Percentiles rank a stretch among this genome's conserved stretches.
These are phyloP conservation scores for Drosophila lowei DNA, from an alignment of 1,140 invertebrate species.

Conservation along the genomic window DNA sequence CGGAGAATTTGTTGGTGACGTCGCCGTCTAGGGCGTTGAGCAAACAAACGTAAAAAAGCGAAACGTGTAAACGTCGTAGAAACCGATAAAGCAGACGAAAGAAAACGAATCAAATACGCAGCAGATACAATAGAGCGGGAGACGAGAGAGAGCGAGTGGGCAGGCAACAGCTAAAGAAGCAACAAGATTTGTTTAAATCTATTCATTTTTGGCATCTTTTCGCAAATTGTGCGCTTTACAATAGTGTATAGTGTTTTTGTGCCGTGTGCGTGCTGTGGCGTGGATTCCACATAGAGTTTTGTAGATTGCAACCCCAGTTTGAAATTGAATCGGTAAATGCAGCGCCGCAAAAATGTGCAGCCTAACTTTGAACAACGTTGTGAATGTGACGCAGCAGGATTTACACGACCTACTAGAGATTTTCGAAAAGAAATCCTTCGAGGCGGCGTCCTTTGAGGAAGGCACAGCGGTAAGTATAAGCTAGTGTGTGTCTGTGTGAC, in stretches of 20 bases:
- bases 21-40: slow-evolving; percentile 51
- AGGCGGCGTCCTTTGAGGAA: slow-evolving; percentile 77
- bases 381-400: slow-evolving; percentile 77
- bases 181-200: slow-evolving; percentile 39
- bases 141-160: slow-evolving; percentile 32
- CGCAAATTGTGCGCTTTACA: slow-evolving; percentile 8
- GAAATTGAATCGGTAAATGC: slow-evolving; percentile 68
- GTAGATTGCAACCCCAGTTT: too few relatives aligned
- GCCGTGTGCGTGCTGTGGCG: slow-evolving; percentile 24
- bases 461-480: slow-evolving; percentile 69
- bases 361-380: slow-evolving; percentile 66
- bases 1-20: slow-evolving; percentile 41
- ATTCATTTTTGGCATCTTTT: slow-evolving; percentile 36
- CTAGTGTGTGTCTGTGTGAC: slow-evolving; percentile 31
- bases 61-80: slow-evolving; percentile 46
- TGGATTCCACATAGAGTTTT: neutral
- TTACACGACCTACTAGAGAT: slow-evolving; percentile 79
- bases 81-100: slow-evolving; percentile 45
- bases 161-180: slow-evolving; percentile 12
- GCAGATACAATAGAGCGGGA: slow-evolving; percentile 38
- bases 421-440: slow-evolving; percentile 82
- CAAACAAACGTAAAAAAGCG: slow-evolving; percentile 57
- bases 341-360: slow-evolving; percentile 75
- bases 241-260: neutral
- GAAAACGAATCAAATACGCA: slow-evolving; percentile 48